These are phyloP conservation scores for Calycopis cecrops DNA, from an alignment of 1,140 invertebrate species.

Conservation along the genomic window DNA sequence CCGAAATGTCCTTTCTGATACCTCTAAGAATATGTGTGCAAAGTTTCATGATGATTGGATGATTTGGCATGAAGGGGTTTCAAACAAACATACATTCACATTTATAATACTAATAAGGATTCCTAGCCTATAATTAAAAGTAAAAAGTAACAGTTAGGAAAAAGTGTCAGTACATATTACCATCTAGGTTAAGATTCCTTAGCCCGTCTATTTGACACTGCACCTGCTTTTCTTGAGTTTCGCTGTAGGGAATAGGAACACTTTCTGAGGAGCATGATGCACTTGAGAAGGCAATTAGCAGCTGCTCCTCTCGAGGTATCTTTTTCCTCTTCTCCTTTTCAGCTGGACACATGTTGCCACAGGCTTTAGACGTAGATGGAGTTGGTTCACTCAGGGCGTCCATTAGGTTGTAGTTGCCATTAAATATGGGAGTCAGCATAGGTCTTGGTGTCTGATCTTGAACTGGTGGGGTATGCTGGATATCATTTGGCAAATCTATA, in stretches of 20 bases:
- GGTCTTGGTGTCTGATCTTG: conserved; percentile 31
- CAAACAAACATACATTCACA: no score
- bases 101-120: no score
- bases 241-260: conserved; percentile 28
- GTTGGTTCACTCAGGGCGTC: conserved; percentile 49
- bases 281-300: conserved; percentile 49
- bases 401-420: conserved; percentile 34
- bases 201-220: conserved; percentile 33
- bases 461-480: conserved; percentile 44
- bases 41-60: no score
- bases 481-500: conserved; percentile 29
- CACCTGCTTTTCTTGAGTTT: conserved; percentile 26
- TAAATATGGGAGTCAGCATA: neutral
- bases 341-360: conserved; percentile 29
- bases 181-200: conserved; percentile 27
- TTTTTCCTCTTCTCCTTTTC: conserved; percentile 31
- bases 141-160: no score
- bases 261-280: conserved; percentile 43
- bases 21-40: no score
- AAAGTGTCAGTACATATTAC: conserved; percentile 22
- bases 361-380: conserved; percentile 46
- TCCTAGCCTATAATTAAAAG: no score
- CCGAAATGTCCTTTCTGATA: no score
- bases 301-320: conserved; percentile 34
- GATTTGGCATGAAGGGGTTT: no score